These are phyloP conservation scores for Serrognathus titanus DNA, from an alignment of 2,888 invertebrate species.

Conservation along the genomic window DNA sequence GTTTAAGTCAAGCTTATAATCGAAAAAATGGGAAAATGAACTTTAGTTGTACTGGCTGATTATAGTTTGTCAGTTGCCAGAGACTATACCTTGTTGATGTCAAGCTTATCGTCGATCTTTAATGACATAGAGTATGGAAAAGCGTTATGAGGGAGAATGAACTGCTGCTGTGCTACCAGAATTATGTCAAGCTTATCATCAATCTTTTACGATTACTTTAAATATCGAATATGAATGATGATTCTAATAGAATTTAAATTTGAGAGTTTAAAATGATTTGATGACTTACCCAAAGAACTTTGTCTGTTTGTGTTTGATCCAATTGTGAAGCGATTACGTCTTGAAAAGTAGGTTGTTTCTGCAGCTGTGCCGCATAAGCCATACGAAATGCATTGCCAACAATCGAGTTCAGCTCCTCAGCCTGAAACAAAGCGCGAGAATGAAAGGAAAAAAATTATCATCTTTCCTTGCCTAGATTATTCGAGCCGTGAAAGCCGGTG, in stretches of 20 bases:
- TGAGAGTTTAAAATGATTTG: background rate
- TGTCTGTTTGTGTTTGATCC: conserved; percentile 52
- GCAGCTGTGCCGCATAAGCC: conserved; percentile 84
- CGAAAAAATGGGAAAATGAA: no score
- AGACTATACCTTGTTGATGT: no score
- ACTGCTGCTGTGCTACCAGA: no score
- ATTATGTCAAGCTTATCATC: no score
- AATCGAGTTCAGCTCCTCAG: conserved; percentile 81
- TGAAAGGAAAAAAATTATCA: conserved; percentile 7
- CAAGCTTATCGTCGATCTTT: no score
- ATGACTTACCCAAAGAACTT: conserved; percentile 47
- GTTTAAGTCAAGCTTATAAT: no score
- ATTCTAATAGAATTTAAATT: background rate
- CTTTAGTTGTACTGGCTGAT: no score
- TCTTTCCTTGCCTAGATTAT: background rate
- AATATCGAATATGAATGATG: background rate
- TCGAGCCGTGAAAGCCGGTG: no score
- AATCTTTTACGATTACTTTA: no score
- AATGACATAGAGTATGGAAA: no score
- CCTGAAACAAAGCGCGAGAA: conserved; percentile 54
- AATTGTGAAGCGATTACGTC: conserved; percentile 64
- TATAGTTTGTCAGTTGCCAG: no score
- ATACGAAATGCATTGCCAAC: conserved; percentile 90
- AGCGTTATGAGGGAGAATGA: no score
- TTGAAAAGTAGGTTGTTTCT: conserved; percentile 62